Base-by-base conservation (phyloP, 2,113 vertebrate species). In the Aldabrachelys gigantea region DNA sequence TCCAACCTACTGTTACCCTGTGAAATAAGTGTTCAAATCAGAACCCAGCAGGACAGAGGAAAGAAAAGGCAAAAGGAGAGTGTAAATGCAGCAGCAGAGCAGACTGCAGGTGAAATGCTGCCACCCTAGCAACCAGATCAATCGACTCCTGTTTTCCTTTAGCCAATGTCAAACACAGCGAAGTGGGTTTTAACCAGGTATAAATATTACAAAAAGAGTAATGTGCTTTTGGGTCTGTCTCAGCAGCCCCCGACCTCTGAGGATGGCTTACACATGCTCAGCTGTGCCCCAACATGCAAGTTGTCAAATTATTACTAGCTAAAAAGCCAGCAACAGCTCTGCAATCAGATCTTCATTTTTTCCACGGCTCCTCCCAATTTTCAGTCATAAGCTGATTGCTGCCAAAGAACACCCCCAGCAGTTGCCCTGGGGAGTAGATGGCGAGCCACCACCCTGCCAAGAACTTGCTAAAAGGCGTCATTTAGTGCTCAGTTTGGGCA, bases 1-100 rank as follows among this genome's bases (percentile, higher is more conserved):
- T 88, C 53, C 86, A 85, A 29, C 41, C 16, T 12, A 44, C 12
- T 27, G 75, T 44, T 29, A 93, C 91, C 89, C 87, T 91, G 62
- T 89, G 90, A 96, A 96, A 91, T 89, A 92, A 91, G 75, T 92
- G 72, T 4, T 10, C 82, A 85, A 62, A 91, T 92, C 82, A 65
- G 87, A 93, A 96, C 94, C 93, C 52, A 91, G 90, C 95, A 88
- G 88, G 31, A 57, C 25, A 79, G 75, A 89, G n/a, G 41, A 92
- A 59, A 10, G 84, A 84, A 94, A 90, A 91, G 6, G 72, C 80
- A 53, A 96, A 91, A 89, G 24, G 62, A 56, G 4, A 1, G 47
- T 41, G 59, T 49, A 91, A 92, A 35, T 41, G 54, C 16, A 80
- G 31, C 47, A 93, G 91, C 35, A 0, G 25, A 89, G 16, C 10